These are phyloP conservation scores for Acromyrmex echinatior DNA, from an alignment of 1,140 invertebrate species.

Conservation along the genomic window DNA sequence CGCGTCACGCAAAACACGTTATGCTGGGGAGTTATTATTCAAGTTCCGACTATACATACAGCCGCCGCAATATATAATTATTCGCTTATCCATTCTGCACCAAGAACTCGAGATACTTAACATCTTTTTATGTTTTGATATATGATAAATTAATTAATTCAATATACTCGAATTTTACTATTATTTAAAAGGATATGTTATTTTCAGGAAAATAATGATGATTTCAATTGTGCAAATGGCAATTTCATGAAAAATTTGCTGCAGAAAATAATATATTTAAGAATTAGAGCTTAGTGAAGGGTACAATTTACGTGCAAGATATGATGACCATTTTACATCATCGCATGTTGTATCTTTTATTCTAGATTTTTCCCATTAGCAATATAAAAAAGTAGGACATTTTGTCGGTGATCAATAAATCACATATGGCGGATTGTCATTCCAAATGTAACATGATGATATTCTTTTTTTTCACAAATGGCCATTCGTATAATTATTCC, in stretches of 20 bases:
- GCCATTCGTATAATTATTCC: not conserved
- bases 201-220: not conserved
- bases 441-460: conserved; percentile 8
- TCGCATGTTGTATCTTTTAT: conserved; percentile 23
- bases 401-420: conserved; percentile 53
- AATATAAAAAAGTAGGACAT: conserved; percentile 30
- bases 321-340: not conserved
- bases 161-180: not conserved
- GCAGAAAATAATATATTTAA: not conserved
- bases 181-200: not conserved
- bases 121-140: not conserved
- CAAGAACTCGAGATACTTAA: not conserved
- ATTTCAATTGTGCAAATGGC: not conserved
- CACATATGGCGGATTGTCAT: conserved; percentile 12
- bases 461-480: conserved; percentile 7
- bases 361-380: conserved; percentile 28
- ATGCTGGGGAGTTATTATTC: conserved; percentile 6
- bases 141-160: conserved; percentile 9
- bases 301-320: not conserved
- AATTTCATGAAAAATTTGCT: not conserved
- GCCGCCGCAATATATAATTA: not conserved
- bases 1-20: conserved; percentile 49
- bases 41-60: not conserved
- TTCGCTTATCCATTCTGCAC: not conserved
- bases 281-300: not conserved